Conservation (phyloP, 2,797 vertebrate species). For the Myotis findleyi region DNA sequence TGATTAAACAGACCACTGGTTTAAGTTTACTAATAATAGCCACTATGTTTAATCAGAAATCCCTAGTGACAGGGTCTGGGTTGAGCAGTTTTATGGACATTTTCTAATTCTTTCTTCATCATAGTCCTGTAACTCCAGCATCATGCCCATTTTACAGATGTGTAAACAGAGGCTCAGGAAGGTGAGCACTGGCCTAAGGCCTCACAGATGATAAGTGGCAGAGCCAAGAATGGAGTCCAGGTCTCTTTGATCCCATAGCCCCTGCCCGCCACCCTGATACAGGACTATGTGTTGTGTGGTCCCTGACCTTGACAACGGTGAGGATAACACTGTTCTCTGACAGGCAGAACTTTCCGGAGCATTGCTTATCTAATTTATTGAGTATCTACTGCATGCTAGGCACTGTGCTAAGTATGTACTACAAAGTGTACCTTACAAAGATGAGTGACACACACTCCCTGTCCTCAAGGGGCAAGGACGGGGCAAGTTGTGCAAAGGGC, state of each 20-base stretch:
- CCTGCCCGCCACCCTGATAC: background rate
- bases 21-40: background rate
- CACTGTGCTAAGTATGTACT: background rate
- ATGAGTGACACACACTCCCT: background rate
- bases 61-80: background rate
- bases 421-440: background rate
- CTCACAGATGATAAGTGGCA: background rate
- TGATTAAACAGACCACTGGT: background rate
- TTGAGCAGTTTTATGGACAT: background rate
- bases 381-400: background rate
- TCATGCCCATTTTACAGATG: slow-evolving; percentile 8
- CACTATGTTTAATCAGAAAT: background rate
- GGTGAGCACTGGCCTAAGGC: background rate
- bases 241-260: background rate
- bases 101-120: background rate
- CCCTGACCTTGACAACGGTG: background rate
- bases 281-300: background rate
- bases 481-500: background rate
- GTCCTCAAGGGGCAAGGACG: background rate
- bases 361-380: background rate
- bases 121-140: background rate
- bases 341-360: fast-evolving
- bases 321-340: background rate
- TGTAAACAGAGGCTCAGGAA: background rate
- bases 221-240: background rate